Evolutionary conservation across 2,113 vertebrate genomes (phyloP).

Genomic region (Kryptolebias marmoratus): DNA sequence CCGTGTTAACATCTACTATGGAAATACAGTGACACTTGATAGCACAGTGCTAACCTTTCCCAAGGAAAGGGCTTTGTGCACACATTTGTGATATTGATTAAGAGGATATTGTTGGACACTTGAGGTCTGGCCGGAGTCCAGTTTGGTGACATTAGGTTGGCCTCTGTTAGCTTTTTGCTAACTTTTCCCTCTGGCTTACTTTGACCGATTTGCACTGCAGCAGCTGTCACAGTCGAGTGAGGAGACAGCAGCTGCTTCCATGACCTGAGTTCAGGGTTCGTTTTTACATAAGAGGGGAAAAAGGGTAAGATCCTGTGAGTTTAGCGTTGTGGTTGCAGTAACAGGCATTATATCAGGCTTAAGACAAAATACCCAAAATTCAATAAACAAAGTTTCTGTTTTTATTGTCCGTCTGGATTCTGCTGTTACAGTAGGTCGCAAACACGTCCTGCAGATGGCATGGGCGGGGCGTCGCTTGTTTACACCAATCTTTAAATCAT

Average conservation of each 20-base stretch:
- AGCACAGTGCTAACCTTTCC: background rate
- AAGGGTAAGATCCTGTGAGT: background rate
- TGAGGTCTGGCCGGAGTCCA: conserved; percentile 31
- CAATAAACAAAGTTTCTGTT: too few species aligned
- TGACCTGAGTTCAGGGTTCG: conserved; percentile 22
- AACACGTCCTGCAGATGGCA: too few species aligned
- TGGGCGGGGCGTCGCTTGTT: too few species aligned
- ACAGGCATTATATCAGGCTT: too few species aligned
- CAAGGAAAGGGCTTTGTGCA: conserved; percentile 8
- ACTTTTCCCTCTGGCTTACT: conserved; percentile 32
- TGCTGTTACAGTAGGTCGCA: too few species aligned
- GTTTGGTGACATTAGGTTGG: conserved; percentile 32
- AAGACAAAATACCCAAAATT: too few species aligned
- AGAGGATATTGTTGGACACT: conserved; percentile 27
- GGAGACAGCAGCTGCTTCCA: conserved; percentile 32
- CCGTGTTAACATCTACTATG: too few species aligned
- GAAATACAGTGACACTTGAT: background rate
- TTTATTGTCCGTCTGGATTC: too few species aligned
- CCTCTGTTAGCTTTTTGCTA: conserved; percentile 39
- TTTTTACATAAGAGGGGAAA: conserved; percentile 5
- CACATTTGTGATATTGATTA: conserved; percentile 34
- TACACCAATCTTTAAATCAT: too few species aligned
- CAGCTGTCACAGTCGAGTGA: conserved; percentile 30
- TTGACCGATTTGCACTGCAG: conserved; percentile 17
- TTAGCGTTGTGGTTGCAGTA: too few species aligned